phyloP scores from a whole-genome alignment of 2,888 invertebrate species.

The Opisthograptis luteolata region DNA sequence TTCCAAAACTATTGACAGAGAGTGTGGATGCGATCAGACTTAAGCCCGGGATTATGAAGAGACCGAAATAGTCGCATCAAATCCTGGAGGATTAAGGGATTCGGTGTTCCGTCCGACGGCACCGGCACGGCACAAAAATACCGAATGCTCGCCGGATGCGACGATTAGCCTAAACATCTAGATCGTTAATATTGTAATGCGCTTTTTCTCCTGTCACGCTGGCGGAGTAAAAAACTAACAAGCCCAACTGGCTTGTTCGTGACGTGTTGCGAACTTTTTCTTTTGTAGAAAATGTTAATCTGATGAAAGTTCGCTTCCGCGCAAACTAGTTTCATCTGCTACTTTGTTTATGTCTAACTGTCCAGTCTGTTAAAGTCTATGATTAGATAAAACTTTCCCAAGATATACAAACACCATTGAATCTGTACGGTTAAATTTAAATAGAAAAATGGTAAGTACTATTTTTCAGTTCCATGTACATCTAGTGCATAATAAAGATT shows the following conservation, averaged over 20 bases:
- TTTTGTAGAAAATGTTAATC: background rate
- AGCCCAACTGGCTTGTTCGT: constrained; percentile 4
- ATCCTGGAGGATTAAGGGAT: constrained; percentile 82
- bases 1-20: constrained; percentile 84
- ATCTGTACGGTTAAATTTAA: too few relatives aligned
- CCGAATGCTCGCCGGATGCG: constrained; percentile 80
- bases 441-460: too few relatives aligned
- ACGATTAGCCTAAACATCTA: constrained; percentile 80
- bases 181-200: constrained; percentile 73
- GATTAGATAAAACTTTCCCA: too few relatives aligned
- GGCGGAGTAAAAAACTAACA: constrained; percentile 18
- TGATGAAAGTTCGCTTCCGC: background rate
- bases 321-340: too few relatives aligned
- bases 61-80: constrained; percentile 84
- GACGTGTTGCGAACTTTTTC: background rate
- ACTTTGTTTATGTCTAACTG: background rate
- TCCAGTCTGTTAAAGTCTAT: too few relatives aligned
- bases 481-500: too few relatives aligned
- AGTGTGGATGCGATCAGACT: constrained; percentile 84
- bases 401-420: too few relatives aligned
- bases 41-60: constrained; percentile 82
- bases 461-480: too few relatives aligned
- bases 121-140: constrained; percentile 79
- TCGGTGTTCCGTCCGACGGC: constrained; percentile 78
- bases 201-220: constrained; percentile 53